phyloP scores from a whole-genome alignment of 2,797 vertebrate species.

The Vultur gryphus region DNA sequence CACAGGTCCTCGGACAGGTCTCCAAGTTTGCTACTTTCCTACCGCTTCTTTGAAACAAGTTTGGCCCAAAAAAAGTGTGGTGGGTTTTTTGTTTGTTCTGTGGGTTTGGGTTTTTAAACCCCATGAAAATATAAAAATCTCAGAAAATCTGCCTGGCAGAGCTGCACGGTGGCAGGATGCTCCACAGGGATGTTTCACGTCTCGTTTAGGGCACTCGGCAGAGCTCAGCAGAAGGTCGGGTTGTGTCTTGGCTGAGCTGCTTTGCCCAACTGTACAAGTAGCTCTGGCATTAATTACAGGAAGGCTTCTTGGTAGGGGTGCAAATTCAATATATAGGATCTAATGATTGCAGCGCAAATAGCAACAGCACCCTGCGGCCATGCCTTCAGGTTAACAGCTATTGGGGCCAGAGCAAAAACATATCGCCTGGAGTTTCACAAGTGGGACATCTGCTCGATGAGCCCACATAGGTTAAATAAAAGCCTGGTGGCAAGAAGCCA shows the following conservation, averaged over 20 bases:
- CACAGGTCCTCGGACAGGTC: neutral
- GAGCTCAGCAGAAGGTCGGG: neutral
- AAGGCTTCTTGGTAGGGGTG: neutral
- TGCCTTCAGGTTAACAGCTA: neutral
- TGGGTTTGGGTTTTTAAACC: neutral
- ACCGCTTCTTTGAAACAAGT: neutral
- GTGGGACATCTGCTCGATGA: neutral
- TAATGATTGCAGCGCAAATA: neutral
- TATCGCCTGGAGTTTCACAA: neutral
- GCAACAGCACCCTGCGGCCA: neutral
- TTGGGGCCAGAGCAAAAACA: neutral
- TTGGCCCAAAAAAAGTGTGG: rapidly evolving
- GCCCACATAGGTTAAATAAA: neutral
- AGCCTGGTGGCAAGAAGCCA: neutral
- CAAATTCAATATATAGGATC: neutral
- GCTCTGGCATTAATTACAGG: neutral
- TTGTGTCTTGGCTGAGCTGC: neutral
- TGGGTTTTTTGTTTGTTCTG: neutral
- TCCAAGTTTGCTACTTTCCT: neutral
- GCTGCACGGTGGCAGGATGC: neutral
- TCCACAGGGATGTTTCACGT: neutral
- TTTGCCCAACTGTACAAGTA: neutral
- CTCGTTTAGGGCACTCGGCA: neutral
- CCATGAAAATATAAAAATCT: neutral
- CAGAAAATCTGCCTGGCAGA: neutral